These are phyloP conservation scores for Tanytarsus gracilentus DNA, from an alignment of 2,888 invertebrate species.

Conservation along the genomic window DNA sequence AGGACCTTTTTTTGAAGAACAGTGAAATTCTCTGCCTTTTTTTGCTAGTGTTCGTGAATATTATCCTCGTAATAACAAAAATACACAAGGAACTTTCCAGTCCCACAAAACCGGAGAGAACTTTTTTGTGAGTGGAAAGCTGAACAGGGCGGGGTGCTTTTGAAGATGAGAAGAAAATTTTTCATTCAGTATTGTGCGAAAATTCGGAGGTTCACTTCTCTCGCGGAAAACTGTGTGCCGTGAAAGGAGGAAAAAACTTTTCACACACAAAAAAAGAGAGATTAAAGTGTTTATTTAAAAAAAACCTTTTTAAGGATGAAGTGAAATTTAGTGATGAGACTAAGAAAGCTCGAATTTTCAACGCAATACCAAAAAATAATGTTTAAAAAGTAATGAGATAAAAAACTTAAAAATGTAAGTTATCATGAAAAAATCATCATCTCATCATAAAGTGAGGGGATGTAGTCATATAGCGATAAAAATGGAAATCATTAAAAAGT, in stretches of 20 bases:
- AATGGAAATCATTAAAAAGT: too few relatives aligned
- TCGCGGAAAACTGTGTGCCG: not conserved
- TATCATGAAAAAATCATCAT: too few relatives aligned
- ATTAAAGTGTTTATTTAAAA: not conserved
- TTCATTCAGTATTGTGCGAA: conserved; percentile 28
- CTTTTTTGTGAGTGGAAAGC: conserved; percentile 12
- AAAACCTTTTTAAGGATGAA: not conserved
- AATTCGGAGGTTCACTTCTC: conserved; percentile 24
- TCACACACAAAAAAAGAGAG: not conserved
- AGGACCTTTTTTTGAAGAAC: not conserved
- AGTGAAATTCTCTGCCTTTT: not conserved
- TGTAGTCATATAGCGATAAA: not conserved
- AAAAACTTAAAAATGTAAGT: not conserved
- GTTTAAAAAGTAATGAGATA: too few relatives aligned
- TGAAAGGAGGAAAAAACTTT: not conserved
- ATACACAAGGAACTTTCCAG: conserved; percentile 5
- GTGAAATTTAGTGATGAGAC: not conserved
- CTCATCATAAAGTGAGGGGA: not conserved
- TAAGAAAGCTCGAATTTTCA: conserved; percentile 17
- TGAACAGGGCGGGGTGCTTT: conserved; percentile 27
- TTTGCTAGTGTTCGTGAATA: not conserved
- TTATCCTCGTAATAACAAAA: not conserved
- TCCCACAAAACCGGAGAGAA: not conserved
- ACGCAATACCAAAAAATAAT: conserved; percentile 18
- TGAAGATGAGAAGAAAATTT: conserved; percentile 23